A percentile compares a stretch with the other conserved stretches of the same genome.
phyloP scores from a whole-genome alignment of 2,797 vertebrate species.

The Coranthus polyacanthus region DNA sequence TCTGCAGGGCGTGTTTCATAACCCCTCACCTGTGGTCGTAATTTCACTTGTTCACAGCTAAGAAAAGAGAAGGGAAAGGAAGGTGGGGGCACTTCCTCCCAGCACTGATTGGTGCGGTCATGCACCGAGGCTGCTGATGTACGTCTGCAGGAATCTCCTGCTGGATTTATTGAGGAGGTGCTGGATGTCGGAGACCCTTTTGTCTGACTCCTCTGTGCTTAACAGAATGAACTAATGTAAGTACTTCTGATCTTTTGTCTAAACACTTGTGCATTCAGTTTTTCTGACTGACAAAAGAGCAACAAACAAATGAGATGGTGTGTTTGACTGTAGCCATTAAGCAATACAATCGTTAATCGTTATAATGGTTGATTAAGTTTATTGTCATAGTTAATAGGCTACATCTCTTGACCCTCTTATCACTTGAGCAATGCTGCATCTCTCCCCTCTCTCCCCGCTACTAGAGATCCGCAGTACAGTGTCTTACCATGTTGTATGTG shows the following conservation, averaged over 20 bases:
- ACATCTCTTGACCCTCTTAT: constrained; percentile 52
- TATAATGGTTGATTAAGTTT: constrained; percentile 44
- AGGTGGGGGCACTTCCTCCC: constrained; percentile 46
- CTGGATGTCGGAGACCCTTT: constrained; percentile 53
- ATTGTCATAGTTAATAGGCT: constrained; percentile 33
- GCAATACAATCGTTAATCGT: constrained; percentile 18
- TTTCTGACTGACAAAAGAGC: constrained; percentile 19
- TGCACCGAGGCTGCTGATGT: constrained; percentile 63
- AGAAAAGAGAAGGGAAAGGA: constrained; percentile 37
- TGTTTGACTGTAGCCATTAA: constrained; percentile 20
- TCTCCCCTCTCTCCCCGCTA: constrained; percentile 8
- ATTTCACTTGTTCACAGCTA: constrained; percentile 53
- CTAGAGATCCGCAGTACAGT: constrained; percentile 56
- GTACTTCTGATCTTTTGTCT: constrained; percentile 59
- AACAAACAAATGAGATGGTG: constrained; percentile 12
- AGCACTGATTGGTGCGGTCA: constrained; percentile 62
- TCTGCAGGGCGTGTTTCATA: constrained; percentile 50
- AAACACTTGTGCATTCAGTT: constrained; percentile 10
- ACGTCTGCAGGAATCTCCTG: constrained; percentile 73
- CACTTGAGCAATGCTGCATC: constrained; percentile 34
- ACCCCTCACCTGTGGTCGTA: constrained; percentile 72
- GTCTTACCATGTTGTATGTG: constrained; percentile 55
- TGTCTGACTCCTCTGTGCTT: constrained; percentile 60
- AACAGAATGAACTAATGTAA: constrained; percentile 76
- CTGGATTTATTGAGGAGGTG: constrained; percentile 66